These are phyloP conservation scores for Cheilosia vernalis DNA, from an alignment of 2,888 invertebrate genomes.

Conservation along the genomic window DNA sequence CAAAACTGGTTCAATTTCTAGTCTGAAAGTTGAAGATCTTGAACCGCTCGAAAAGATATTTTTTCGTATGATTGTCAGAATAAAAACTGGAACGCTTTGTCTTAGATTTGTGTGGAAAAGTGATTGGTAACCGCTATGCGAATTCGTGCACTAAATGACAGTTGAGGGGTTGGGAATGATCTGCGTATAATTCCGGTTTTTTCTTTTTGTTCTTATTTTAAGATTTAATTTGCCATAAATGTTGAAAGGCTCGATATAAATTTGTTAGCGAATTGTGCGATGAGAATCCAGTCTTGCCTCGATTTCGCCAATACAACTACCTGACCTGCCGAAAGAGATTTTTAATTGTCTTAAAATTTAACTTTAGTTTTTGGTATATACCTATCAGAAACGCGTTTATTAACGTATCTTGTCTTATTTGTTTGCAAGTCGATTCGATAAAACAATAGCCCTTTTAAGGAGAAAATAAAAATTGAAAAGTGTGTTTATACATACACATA, in stretches of 20 bases:
- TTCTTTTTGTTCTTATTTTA: background rate
- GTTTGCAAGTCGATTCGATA: too few relatives aligned
- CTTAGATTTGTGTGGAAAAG: slow-evolving; percentile 13
- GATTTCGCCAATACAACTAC: too few relatives aligned
- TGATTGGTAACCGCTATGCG: background rate
- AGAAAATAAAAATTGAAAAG: too few relatives aligned
- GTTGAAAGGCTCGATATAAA: background rate
- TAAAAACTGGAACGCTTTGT: slow-evolving; percentile 49
- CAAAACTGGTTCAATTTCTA: slow-evolving; percentile 75
- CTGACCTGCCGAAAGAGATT: too few relatives aligned
- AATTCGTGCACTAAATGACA: slow-evolving; percentile 8
- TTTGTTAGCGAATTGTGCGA: background rate
- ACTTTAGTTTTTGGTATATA: too few relatives aligned
- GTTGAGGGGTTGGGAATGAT: slow-evolving; percentile 28
- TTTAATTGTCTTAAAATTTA: too few relatives aligned
- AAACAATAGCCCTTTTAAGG: too few relatives aligned
- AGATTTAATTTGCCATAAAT: background rate
- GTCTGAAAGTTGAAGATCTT: slow-evolving; percentile 77
- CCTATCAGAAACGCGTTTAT: too few relatives aligned
- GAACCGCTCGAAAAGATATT: slow-evolving; percentile 75
- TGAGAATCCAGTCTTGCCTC: too few relatives aligned
- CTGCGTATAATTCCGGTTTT: background rate
- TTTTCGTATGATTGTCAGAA: slow-evolving; percentile 26
- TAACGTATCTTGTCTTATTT: too few relatives aligned
- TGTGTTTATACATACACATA: too few relatives aligned